These are phyloP conservation scores for Tursiops truncatus DNA, from an alignment of 2,113 vertebrate genomes.

Conservation along the genomic window DNA sequence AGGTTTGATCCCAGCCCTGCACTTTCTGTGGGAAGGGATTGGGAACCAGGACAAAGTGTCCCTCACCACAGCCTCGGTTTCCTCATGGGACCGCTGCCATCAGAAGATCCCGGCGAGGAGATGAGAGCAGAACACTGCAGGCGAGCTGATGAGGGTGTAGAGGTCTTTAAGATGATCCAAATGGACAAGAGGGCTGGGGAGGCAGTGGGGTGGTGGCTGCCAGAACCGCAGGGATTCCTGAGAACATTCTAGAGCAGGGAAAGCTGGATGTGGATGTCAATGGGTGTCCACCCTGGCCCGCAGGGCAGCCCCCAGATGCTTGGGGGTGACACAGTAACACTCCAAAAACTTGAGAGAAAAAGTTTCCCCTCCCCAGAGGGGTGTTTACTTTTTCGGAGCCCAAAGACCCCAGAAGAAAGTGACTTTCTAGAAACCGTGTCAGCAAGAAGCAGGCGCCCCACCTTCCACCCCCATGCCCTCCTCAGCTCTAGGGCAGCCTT, in stretches of 20 bases:
- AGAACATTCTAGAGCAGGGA: background rate
- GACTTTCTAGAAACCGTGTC: background rate
- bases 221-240: background rate
- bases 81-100: background rate
- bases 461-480: background rate
- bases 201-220: background rate
- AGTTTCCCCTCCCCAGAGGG: accelerated
- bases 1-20: background rate
- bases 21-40: background rate
- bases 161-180: background rate
- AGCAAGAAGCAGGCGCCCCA: background rate
- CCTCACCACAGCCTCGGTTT: background rate
- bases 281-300: accelerated
- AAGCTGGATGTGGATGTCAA: background rate
- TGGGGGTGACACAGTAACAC: background rate
- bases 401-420: background rate
- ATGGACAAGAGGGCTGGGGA: background rate
- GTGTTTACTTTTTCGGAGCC: constrained; percentile 18
- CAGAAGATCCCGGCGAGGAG: background rate
- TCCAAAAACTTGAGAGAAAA: background rate
- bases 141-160: too few relatives aligned
- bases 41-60: background rate
- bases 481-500: background rate
- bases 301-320: background rate
- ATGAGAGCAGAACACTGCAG: background rate